Percentiles rank a stretch among this genome's conserved stretches.
These are phyloP conservation scores for Anisognathus igniventris DNA, from an alignment of 2,797 vertebrate genomes.

Conservation along the genomic window DNA sequence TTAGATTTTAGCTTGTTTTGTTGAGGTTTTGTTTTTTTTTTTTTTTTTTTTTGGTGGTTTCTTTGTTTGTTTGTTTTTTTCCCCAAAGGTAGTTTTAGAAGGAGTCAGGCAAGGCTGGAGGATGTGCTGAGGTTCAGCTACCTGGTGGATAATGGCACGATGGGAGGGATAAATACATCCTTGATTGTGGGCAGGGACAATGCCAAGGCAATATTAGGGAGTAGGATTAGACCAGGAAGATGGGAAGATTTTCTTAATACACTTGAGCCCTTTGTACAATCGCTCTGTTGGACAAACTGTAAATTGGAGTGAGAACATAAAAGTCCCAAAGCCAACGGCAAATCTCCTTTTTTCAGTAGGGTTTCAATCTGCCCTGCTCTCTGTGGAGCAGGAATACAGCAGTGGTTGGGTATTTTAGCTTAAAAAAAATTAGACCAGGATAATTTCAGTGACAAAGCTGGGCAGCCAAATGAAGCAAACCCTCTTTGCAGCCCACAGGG, in stretches of 20 bases:
- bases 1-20: not conserved
- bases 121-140: not conserved
- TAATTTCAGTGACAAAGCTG: not conserved
- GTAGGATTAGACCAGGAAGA: not conserved
- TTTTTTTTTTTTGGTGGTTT: not conserved
- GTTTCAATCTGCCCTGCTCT: not conserved
- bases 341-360: not conserved
- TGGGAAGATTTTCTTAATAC: not conserved
- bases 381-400: not conserved
- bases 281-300: not conserved
- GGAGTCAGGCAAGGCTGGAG: not conserved
- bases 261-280: not conserved
- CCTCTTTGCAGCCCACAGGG: not conserved
- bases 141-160: not conserved
- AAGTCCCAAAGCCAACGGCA: not conserved
- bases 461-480: not conserved
- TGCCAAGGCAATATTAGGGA: not conserved
- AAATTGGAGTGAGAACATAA: not conserved
- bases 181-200: not conserved
- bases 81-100: not conserved
- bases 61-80: not conserved
- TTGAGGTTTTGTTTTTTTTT: not conserved
- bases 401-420: not conserved
- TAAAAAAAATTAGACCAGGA: not conserved
- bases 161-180: not conserved